Evolutionary conservation across 2,797 vertebrate genomes (phyloP), one percentile per base, ranked within the genome.

Genomic region (Esox lucius): DNA sequence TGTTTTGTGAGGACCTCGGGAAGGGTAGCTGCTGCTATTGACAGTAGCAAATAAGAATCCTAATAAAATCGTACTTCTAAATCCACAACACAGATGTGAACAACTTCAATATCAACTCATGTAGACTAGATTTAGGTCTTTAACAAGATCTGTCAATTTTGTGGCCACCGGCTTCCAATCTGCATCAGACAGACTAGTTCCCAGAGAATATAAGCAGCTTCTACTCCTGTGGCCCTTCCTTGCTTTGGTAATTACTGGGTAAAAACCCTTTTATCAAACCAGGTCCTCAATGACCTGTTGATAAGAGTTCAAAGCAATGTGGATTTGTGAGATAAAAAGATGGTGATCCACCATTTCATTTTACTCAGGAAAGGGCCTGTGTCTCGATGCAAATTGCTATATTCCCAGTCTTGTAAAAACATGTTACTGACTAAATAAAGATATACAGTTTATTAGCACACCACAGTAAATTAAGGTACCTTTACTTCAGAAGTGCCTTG

Each of bases 351-450:
- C 59, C 5, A n/a, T 49, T 31, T 75, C 42, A 72, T n/a, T 46
- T 79, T 68, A 79, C 70, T 62, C 39, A 67, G n/a, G 56, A 24
- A 61, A 24, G 22, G 56, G 56, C 56, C n/a, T 61, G 56, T 24
- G 56, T 13, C 56, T 61, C 56, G 24, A 61, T 26, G 56, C 56
- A 24, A 61, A 61, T 56, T 56, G 53, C 1, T 56, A 56, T n/a
- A 4, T 22, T 59, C 53, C 9, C 53, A 61, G n/a, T 61, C n/a
- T 13, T 61, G 56, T 59, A 22, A 24, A 59, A 11, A 46, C 42
- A 46, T 46, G 42, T 46, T 46, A 46, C 42, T 46, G 42, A 46
- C 6, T 4, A 13, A 46, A 46, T 46, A 46, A 46, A 13, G 42
- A 46, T 13, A 46, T 13, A 13, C 12, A 46, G 1, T 46, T 12